phyloP scores from a whole-genome alignment of 2,113 vertebrate genomes.

The Ceratotherium simum region DNA sequence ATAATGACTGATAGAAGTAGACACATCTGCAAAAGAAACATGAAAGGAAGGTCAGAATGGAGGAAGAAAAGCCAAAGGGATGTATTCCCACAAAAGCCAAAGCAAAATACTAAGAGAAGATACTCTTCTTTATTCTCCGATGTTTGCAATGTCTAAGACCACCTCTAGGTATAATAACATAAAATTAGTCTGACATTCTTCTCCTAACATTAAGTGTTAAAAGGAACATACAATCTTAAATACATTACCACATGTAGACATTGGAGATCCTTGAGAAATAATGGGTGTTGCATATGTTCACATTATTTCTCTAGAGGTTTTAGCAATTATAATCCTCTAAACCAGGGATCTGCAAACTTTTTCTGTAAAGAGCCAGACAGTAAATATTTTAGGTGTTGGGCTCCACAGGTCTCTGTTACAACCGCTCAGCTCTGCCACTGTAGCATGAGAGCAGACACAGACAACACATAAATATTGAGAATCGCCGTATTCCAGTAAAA shows the following conservation, averaged over 20 bases:
- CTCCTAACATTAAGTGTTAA: neutral
- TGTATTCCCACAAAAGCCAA: neutral
- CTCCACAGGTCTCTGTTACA: neutral
- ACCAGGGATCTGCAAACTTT: neutral
- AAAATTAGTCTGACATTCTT: neutral
- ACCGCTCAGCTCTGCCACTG: neutral
- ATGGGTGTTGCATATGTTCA: neutral
- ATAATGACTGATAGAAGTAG: neutral
- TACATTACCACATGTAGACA: neutral
- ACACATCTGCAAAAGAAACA: neutral
- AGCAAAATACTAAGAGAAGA: neutral
- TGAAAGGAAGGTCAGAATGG: neutral
- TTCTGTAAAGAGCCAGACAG: neutral
- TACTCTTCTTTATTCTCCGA: neutral
- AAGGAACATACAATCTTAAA: neutral
- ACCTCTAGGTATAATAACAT: neutral
- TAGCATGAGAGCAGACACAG: neutral
- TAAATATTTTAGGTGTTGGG: neutral
- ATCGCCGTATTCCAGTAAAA: neutral
- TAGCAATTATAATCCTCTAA: neutral
- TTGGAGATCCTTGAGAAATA: neutral
- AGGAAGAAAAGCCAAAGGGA: neutral
- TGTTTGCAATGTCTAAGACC: neutral
- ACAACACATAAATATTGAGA: neutral
- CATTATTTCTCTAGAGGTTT: neutral